Base-by-base conservation (phyloP, 2,113 vertebrate genomes). In the Clarias gariepinus region DNA sequence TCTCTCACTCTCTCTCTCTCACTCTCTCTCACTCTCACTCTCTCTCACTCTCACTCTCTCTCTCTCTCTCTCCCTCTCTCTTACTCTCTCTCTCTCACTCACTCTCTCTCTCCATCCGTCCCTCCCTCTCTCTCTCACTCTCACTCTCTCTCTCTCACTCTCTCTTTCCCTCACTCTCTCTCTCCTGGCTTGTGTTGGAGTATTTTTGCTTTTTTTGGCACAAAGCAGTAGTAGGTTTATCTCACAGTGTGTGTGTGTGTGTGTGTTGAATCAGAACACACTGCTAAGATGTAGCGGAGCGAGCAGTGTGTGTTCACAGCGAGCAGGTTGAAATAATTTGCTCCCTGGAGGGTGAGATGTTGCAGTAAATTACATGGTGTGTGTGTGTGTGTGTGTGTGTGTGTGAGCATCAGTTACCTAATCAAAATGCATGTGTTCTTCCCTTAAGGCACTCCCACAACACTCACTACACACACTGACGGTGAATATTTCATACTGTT, bases 241-340 rank as follows among this genome's bases (percentile, higher is more conserved):
- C 47, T 78, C 5, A 47, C 71, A 47, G 68, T 60, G 64, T 83
- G 64, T 71, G 68, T 73, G 68, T 73, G 53, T 84, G 68, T 81
- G 78, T 80, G 55, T 80, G 28, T 16, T 73, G 68, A 10, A 25
- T 66, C 63, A 76, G 73, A 76, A 76, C 41, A 76, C 23, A 12
- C n/a, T 53, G n/a, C n/a, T 28, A 30, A 21, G 57, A 81, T 81
- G 57, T 61, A 81, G n/a, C 28, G n/a, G 28, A 57, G 30, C 58
- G 52, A 79, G n/a, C 2, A 0, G 18, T 61, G 78, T 81, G 55
- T 80, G 57, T 81, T 81, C 30, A 47, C 58, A 41, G 80, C 33
- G 10, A 63, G 80, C 58, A 63, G 60, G 60, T 81, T 47, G 36
- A 81, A 81, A 64, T 81, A 81, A 81, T 81, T 81, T 81, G 60